Percentiles rank a stretch among this genome's conserved stretches.
phyloP scores from a whole-genome alignment of 92 coral and sea anemone species.

The Umimayanthus chanpuru region DNA sequence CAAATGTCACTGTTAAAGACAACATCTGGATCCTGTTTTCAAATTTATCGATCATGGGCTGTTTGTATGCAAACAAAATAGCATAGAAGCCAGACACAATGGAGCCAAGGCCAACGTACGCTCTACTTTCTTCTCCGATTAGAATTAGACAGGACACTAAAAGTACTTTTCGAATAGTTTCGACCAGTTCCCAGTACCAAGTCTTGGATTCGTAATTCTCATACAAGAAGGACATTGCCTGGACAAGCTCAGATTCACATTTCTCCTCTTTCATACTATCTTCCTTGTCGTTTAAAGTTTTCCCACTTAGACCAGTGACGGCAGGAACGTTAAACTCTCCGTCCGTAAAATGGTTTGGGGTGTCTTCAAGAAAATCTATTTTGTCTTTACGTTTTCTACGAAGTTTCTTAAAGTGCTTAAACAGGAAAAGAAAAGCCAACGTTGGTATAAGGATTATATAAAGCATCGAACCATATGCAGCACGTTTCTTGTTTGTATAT shows the following conservation, averaged over 20 bases:
- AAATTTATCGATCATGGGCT: conserved; percentile 37
- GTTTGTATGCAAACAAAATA: conserved; percentile 40
- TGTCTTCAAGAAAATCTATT: neutral
- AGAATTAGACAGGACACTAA: conserved; percentile 29
- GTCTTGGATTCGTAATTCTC: conserved; percentile 37
- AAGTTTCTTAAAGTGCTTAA: neutral
- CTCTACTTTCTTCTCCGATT: conserved; percentile 39
- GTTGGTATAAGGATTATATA: neutral
- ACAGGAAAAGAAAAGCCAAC: neutral
- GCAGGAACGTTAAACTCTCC: neutral
- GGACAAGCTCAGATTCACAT: neutral
- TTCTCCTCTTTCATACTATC: neutral
- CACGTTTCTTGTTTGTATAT: neutral
- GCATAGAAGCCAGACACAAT: conserved; percentile 46
- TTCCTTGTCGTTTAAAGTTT: too few relatives aligned
- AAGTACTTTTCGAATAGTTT: conserved; percentile 35
- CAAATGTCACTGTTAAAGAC: conserved; percentile 46
- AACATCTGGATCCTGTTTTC: conserved; percentile 47
- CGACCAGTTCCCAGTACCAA: conserved; percentile 47
- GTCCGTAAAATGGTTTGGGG: neutral
- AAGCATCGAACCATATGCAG: neutral
- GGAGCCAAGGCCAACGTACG: conserved; percentile 40
- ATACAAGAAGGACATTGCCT: conserved; percentile 24
- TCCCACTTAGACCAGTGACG: neutral
- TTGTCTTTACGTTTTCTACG: too few relatives aligned